phyloP scores from a whole-genome alignment of 2,888 invertebrate genomes.

The Parochlus steinenii region DNA sequence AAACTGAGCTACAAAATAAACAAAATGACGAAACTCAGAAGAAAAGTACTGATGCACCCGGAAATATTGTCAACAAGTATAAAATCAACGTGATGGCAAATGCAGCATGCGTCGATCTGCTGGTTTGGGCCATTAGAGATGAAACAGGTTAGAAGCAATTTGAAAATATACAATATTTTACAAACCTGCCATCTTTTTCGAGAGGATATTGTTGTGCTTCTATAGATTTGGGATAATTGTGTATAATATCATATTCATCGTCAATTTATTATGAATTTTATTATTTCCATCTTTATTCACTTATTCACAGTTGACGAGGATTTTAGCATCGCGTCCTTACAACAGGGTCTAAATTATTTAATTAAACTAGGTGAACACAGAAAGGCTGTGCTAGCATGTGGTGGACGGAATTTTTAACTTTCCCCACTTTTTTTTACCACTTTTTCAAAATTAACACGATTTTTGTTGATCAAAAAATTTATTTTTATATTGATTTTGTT shows the following conservation, averaged over 20 bases:
- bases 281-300: slow-evolving; percentile 6
- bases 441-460: not conserved
- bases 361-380: slow-evolving; percentile 33
- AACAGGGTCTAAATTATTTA: slow-evolving; percentile 55
- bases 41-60: slow-evolving; percentile 56
- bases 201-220: slow-evolving; percentile 15
- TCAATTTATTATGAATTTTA: not conserved
- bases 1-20: slow-evolving; percentile 77
- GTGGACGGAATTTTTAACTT: slow-evolving; percentile 10
- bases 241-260: not conserved
- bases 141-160: slow-evolving; percentile 81
- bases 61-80: slow-evolving; percentile 63
- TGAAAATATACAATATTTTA: too few relatives aligned
- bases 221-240: not conserved
- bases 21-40: slow-evolving; percentile 77
- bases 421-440: slow-evolving; percentile 7
- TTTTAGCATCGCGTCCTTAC: slow-evolving; percentile 53
- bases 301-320: slow-evolving; percentile 49
- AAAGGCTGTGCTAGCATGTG: slow-evolving; percentile 18
- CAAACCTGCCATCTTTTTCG: not conserved
- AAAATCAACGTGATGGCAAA: slow-evolving; percentile 93
- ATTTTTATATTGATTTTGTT: not conserved
- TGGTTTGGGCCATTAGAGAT: slow-evolving; percentile 96
- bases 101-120: slow-evolving; percentile 89
- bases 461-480: too few relatives aligned